Evolutionary conservation across 1,140 invertebrate genomes (phyloP).

Genomic region (Venturia canescens): DNA sequence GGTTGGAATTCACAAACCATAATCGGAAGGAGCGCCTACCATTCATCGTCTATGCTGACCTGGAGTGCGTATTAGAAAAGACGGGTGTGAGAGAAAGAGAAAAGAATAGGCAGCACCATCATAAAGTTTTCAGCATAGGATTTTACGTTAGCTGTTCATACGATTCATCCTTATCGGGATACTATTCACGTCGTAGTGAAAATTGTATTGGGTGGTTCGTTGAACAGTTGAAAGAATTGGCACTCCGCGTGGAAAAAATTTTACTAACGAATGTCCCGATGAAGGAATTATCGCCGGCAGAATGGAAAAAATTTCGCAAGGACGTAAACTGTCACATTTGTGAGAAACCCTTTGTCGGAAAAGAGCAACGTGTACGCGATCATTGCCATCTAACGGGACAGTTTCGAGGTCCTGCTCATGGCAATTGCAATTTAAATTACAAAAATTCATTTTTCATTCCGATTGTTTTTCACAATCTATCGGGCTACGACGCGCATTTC

Average conservation of each 20-base stretch:
- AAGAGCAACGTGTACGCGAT: too few relatives aligned
- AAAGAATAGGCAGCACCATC: background rate
- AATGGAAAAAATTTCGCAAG: background rate
- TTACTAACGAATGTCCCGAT: background rate
- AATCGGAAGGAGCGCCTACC: too few relatives aligned
- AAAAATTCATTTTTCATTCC: too few relatives aligned
- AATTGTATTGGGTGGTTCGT: background rate
- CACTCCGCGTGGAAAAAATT: background rate
- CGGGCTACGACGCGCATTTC: too few relatives aligned
- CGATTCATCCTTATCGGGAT: background rate
- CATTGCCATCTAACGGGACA: too few relatives aligned
- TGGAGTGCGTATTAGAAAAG: background rate
- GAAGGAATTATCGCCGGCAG: background rate
- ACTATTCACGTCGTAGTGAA: background rate
- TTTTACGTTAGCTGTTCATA: background rate
- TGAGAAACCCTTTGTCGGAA: too few relatives aligned
- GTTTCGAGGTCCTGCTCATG: too few relatives aligned
- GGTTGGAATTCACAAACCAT: background rate
- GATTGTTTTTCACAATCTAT: too few relatives aligned
- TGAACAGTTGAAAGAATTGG: background rate
- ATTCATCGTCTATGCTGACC: background rate
- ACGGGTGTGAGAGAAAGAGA: too few relatives aligned
- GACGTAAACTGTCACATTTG: background rate
- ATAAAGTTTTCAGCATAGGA: background rate
- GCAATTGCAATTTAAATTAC: too few relatives aligned